A percentile compares a stretch with the other conserved stretches of the same genome.
phyloP scores from a whole-genome alignment of 2,113 vertebrate genomes.

The Mesocricetus auratus region DNA sequence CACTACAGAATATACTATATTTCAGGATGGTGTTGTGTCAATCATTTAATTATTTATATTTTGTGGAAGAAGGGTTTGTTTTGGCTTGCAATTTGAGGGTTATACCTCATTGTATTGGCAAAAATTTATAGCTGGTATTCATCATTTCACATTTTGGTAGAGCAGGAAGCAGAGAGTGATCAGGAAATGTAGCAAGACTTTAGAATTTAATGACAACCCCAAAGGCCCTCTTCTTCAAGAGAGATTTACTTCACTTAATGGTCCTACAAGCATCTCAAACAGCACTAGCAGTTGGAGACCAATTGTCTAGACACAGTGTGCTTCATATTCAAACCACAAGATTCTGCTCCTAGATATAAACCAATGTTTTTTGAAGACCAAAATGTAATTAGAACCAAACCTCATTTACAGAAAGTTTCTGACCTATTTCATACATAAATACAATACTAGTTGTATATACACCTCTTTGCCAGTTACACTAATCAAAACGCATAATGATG shows the following conservation, averaged over 20 bases:
- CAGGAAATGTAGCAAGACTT: not conserved
- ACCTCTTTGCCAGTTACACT: fast-evolving
- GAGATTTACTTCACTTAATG: not conserved
- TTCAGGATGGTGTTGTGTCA: not conserved
- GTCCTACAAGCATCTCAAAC: not conserved
- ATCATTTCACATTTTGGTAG: not conserved
- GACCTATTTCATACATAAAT: not conserved
- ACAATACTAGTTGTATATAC: not conserved
- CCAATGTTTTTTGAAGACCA: not conserved
- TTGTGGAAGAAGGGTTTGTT: not conserved
- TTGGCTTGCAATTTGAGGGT: not conserved
- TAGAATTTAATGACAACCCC: not conserved
- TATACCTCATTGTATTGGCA: not conserved
- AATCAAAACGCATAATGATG: not conserved
- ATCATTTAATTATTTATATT: not conserved
- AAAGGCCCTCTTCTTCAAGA: not conserved
- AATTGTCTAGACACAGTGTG: not conserved
- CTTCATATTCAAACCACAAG: not conserved
- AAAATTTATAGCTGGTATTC: not conserved
- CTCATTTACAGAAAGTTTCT: not conserved
- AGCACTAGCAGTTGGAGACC: not conserved
- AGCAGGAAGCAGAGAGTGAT: not conserved
- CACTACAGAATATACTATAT: not conserved
- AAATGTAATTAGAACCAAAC: not conserved
- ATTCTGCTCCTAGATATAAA: not conserved